Base-by-base conservation (phyloP, 2,888 invertebrate species). In the Sialis fuliginosa region DNA sequence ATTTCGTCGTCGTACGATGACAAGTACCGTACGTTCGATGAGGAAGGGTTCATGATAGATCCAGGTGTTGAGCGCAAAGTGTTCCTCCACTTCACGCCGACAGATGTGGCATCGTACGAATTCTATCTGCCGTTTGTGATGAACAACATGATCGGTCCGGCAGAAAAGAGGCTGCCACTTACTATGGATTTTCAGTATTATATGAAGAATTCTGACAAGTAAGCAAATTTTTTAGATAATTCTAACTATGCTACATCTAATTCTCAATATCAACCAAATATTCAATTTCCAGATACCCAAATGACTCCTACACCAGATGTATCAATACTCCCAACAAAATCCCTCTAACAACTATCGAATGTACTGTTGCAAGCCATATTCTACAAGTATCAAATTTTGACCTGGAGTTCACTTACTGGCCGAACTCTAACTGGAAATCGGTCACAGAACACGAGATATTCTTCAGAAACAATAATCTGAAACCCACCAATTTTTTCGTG, bases 121-220 rank as follows among this genome's bases (percentile, higher is more conserved):
- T 71, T 77, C 58, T 71, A 65, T 52, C 61, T 78, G 45, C 78
- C 79, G 1, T 66, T 75, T 49, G 63, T 71, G 54, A 61, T 78
- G 12, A 79, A 79, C 54, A 67, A 65, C 46, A 57, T 77, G 39
- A 53, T 78, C 43, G 78, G 77, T 0, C 77, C 78, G 6, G 68
- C 72, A 5, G 53, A 61, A 52, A 43, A 57, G 49, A 61, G 54
- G 54, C 60, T 54, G 40, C 56, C 50, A 0, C 54, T 51, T n/a
- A 52, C 55, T 2, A 45, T 47, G 8, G 51, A 48, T 22, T 22
- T 22, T 22, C 22, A 22, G 22, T 22, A 22, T 22, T 22, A 22
- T 22, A 22, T 22, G 22, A 22, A 22, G 4, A 22, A 22, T 22
- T 2, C 22, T 22, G 22, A 22, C 22, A 22, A 22, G 22, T 22